Evolutionary conservation across 2,113 vertebrate genomes (phyloP).

Genomic region (human (Homo sapiens)): GRCh38 chr4:140211001-140211500

Average conservation of each 20-base stretch:
- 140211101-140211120: neutral
- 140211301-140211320: neutral
- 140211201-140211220: neutral
- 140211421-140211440: neutral
- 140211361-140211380: neutral
- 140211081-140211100: neutral
- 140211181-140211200: neutral
- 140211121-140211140: neutral
- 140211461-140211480: neutral
- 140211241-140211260: neutral
- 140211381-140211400: neutral
- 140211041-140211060: neutral
- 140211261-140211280: neutral
- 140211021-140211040: neutral
- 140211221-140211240: neutral
- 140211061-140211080: neutral
- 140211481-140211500: neutral
- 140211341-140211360: neutral
- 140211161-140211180: neutral
- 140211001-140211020: neutral
- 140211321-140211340: neutral
- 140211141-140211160: neutral
- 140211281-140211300: neutral
- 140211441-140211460: neutral
- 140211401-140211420: neutral